Base-by-base conservation (phyloP, 2,797 vertebrate species). In the Sebastes aleutianus region DNA sequence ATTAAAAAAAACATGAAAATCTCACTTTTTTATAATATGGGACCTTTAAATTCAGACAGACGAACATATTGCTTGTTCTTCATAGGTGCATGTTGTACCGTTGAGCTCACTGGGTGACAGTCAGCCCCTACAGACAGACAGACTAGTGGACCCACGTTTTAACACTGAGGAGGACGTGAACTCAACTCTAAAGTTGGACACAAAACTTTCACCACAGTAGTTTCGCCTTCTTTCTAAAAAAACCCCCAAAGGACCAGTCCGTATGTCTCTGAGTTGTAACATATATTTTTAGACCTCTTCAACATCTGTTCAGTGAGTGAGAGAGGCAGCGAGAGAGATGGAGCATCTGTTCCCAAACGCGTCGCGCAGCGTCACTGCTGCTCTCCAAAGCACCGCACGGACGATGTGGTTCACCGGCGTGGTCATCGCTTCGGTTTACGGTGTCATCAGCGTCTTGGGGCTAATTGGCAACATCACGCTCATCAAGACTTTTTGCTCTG, bases 401-500 rank as follows among this genome's bases (percentile, higher is more conserved):
- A 86, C 73, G 4, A 94, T 96, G 94, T 96, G 95, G 93, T 91
- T 92, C 85, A 91, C 96, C 0, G 97, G 96, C 0, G 93, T 97
- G 86, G 91, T 94, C 86, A 97, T 99, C 89, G 97, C 97, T 4
- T 95, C 96, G 0, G 80, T 97, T 31, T 99, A 99, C 14, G 96
- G 96, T 29, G 88, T 97, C 34, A 97, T 99, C 87, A 97, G 96
- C 64, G 88, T 96, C 14, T 91, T 97, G 88, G 98, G 98, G 62
- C 96, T 99, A 0, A 58, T 98, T 3, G 97, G 98, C 61, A 99
- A 99, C 91, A 94, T 98, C 73, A 99, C 98, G 4, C 96, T 99
- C 78, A 99, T 99, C 85, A 97, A 95, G 94, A 98, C 98, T 31
- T 98, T 99, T 85, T 98, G 96, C 71, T 97, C 96, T 0, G 95